Evolutionary conservation across 2,113 vertebrate genomes (phyloP).

Genomic region (human): GRCh38 chr12:54997501-54998000

Average conservation of each 20-base stretch:
- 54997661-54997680: neutral
- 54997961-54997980: neutral
- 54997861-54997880: slow-evolving; percentile 10
- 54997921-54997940: neutral
- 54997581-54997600: neutral
- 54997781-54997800: neutral
- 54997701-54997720: neutral
- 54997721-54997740: neutral
- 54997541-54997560: neutral
- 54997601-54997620: neutral
- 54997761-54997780: neutral
- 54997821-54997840: neutral
- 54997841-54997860: neutral
- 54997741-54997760: neutral
- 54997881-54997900: neutral
- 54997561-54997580: neutral
- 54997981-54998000: neutral
- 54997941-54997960: neutral
- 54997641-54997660: neutral
- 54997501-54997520: neutral
- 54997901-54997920: neutral
- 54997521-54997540: neutral
- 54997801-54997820: neutral
- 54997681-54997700: neutral
- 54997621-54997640: neutral